A percentile compares a stretch with the other conserved stretches of the same genome.
phyloP scores from a whole-genome alignment of 2,888 invertebrate species.

The Osmoderma eremita region DNA sequence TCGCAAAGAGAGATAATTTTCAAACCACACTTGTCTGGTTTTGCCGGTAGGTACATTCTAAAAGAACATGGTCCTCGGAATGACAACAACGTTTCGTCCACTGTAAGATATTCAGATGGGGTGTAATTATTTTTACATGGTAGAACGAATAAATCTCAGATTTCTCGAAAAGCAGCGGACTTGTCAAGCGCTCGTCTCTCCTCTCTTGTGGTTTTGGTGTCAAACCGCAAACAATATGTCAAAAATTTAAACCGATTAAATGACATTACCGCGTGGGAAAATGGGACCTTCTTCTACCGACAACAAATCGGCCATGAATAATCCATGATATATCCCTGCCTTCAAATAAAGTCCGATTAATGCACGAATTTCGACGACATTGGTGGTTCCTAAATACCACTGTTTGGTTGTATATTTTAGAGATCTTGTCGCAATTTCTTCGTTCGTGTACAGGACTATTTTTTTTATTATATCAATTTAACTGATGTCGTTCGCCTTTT shows the following conservation, averaged over 20 bases:
- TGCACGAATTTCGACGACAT: too few relatives aligned
- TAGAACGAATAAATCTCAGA: neutral
- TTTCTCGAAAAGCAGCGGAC: neutral
- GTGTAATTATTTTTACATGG: neutral
- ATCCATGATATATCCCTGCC: too few relatives aligned
- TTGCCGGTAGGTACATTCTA: too few relatives aligned
- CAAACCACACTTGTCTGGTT: slow-evolving; percentile 46
- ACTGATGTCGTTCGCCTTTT: too few relatives aligned
- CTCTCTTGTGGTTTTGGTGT: neutral
- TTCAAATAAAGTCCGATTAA: too few relatives aligned
- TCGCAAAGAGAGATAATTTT: slow-evolving; percentile 43
- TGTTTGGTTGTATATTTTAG: too few relatives aligned
- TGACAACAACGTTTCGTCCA: too few relatives aligned
- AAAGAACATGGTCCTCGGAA: too few relatives aligned
- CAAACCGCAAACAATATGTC: slow-evolving; percentile 2
- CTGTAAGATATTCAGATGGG: neutral
- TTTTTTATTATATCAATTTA: slow-evolving; percentile 11
- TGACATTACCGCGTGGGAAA: neutral
- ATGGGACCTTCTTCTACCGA: slow-evolving; percentile 1
- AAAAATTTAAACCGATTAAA: neutral
- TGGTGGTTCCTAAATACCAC: too few relatives aligned
- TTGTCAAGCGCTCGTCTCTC: neutral
- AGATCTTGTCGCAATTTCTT: neutral
- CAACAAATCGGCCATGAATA: neutral
- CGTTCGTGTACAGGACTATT: neutral